Conservation (phyloP, 2,888 invertebrate species). For the Arrhopalites spinosus region DNA sequence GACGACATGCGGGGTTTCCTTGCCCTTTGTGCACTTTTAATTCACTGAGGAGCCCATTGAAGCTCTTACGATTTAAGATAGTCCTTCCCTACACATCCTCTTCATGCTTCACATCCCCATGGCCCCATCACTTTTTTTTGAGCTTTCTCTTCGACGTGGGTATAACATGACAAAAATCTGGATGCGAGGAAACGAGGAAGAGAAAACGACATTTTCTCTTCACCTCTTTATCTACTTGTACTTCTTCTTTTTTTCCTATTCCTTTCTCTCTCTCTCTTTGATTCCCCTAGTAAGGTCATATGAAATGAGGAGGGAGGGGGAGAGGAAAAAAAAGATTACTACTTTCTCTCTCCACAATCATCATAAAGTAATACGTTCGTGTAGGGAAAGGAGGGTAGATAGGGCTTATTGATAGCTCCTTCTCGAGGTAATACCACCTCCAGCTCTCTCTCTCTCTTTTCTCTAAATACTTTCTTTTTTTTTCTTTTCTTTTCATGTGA, state of each 20-base stretch:
- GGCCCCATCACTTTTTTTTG: too few relatives aligned
- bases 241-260: not conserved
- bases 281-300: not conserved
- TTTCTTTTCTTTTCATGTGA: too few relatives aligned
- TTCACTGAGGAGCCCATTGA: slow-evolving; percentile 35
- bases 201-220: slow-evolving; percentile 17
- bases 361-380: not conserved
- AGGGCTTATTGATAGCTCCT: too few relatives aligned
- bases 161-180: too few relatives aligned
- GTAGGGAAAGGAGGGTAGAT: too few relatives aligned
- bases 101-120: not conserved
- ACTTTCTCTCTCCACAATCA: not conserved
- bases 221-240: slow-evolving; percentile 16
- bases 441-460: too few relatives aligned
- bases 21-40: slow-evolving; percentile 39
- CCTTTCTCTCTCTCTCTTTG: too few relatives aligned
- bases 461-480: too few relatives aligned
- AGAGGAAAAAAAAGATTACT: not conserved
- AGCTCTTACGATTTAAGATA: too few relatives aligned
- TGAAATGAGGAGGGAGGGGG: not conserved
- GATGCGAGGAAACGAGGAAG: not conserved
- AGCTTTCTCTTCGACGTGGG: too few relatives aligned
- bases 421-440: too few relatives aligned
- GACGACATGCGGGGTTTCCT: slow-evolving; percentile 26
- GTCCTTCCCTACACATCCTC: too few relatives aligned